phyloP scores from a whole-genome alignment of 2,113 vertebrate genomes.

The Pollimyrus isidori region DNA sequence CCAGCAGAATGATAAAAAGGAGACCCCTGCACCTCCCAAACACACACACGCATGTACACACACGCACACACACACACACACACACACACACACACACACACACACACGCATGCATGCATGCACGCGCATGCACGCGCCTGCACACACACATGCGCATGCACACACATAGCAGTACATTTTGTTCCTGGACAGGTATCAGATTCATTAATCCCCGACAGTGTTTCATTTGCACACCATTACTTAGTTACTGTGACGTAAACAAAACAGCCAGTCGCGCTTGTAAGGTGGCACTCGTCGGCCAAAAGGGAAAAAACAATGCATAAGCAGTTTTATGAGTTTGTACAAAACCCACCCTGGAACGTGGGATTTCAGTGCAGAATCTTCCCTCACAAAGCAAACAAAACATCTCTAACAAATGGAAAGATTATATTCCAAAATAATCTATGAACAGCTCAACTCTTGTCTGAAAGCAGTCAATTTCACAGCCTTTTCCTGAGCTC shows the following conservation, averaged over 20 bases:
- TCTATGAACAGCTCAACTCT: neutral
- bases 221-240: constrained; percentile 31
- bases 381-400: neutral
- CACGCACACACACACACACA: neutral
- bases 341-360: neutral
- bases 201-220: neutral
- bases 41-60: constrained; percentile 16
- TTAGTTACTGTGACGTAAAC: constrained; percentile 42
- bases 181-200: neutral
- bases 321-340: neutral
- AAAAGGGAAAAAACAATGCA: neutral
- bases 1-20: constrained; percentile 53
- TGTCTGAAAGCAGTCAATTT: neutral
- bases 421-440: neutral
- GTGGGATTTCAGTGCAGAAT: neutral
- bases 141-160: neutral
- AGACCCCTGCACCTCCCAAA: constrained; percentile 25
- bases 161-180: neutral
- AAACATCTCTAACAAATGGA: neutral
- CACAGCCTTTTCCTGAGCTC: neutral
- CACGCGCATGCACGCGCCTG: neutral
- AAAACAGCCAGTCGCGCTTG: constrained; percentile 43
- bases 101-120: neutral
- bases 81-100: neutral
- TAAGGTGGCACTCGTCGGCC: constrained; percentile 40